These are phyloP conservation scores for Tachycineta bicolor DNA, from an alignment of 2,113 vertebrate species.

Conservation along the genomic window DNA sequence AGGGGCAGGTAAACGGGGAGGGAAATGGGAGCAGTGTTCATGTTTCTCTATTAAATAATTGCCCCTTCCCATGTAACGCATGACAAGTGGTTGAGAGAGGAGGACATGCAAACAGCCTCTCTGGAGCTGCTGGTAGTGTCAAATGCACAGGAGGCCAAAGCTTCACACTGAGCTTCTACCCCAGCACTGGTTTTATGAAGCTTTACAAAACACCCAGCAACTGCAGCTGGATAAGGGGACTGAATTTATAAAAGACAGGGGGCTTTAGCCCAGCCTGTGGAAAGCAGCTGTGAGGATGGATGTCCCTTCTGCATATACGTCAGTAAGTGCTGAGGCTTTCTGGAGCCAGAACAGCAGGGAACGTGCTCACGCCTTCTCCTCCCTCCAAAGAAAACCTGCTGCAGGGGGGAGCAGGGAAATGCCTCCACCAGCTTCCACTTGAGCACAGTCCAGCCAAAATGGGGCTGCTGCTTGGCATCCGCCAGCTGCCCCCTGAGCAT, in stretches of 20 bases:
- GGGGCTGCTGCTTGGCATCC: not conserved
- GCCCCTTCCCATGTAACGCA: not conserved
- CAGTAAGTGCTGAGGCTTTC: not conserved
- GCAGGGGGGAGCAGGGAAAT: not conserved
- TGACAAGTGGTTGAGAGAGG: not conserved
- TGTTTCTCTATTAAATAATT: not conserved
- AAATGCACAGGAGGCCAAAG: not conserved
- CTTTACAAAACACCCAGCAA: not conserved
- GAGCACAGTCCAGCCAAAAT: not conserved
- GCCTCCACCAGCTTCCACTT: not conserved
- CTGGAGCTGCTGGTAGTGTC: not conserved
- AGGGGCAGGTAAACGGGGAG: not conserved
- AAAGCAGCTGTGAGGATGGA: not conserved
- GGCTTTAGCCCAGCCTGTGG: not conserved
- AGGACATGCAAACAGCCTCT: not conserved
- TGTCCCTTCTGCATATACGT: not conserved
- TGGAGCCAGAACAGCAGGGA: slow-evolving; percentile 26
- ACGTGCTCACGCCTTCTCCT: not conserved
- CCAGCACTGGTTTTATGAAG: not conserved
- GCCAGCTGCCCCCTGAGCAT: accelerated
- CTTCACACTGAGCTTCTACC: not conserved
- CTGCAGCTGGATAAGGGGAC: not conserved
- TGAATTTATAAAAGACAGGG: not conserved
- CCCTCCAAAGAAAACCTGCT: slow-evolving; percentile 18
- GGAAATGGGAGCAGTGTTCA: not conserved